Base-by-base conservation (phyloP, 2,888 invertebrate species). In the Meganola albula region DNA sequence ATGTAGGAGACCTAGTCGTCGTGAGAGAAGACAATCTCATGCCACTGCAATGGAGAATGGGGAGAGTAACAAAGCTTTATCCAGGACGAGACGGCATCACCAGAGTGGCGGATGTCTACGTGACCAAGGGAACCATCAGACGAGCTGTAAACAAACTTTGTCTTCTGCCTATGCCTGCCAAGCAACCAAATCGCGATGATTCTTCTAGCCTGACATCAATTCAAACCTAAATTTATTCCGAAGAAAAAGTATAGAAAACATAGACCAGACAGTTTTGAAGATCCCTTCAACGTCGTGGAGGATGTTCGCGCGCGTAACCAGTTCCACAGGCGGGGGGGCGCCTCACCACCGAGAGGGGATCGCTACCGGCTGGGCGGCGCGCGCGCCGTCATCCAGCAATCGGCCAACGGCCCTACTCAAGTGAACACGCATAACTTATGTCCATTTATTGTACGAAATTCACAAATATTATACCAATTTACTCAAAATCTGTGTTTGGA, bases 11-110 rank as follows among this genome's bases (percentile, higher is more conserved):
- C 12, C 24, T 33, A 3, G 33, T 33, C 22, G 12, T 33, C 9
- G 3, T 27, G 2, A 27, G 28, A 7, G 28, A 34, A 10, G 34
- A 34, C 8, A 25, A 25, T 14, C 13, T 25, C n/a, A 25, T 25
- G 14, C 27, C 27, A 16, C n/a, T 44, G 4, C 30, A 37, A 20
- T 50, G 44, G 50, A 34, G 33, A 8, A 29, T 44, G 21, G 50
- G 31, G 6, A 36, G 46, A 9, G 34, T 49, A n/a, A 8, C n/a
- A 6, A 28, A 16, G 7, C 33, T 44, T 4, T 37, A 39, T 10
- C 40, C 46, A 16, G 44, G 46, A 4, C 12, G 27, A 7, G 46
- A 43, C 12, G 40, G 40, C 8, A 31, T 37, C 10, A 21, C 20
- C 13, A 12, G 43, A 29, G 42, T 46, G 3, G 42, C 32, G 18